These are phyloP conservation scores for Seriola quinqueradiata DNA, from an alignment of 2,113 vertebrate species.

Conservation along the genomic window DNA sequence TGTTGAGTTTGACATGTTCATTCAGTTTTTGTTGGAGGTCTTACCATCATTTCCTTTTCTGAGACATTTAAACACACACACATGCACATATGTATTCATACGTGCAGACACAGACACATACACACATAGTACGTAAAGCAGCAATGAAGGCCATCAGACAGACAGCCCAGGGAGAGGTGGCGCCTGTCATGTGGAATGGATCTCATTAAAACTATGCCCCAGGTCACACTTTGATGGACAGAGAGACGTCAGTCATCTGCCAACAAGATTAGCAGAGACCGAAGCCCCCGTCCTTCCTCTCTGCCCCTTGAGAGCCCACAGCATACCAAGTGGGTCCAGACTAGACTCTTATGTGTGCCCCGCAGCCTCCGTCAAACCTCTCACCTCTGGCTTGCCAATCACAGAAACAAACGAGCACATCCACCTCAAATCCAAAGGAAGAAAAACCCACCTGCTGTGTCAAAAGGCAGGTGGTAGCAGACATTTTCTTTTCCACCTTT, in stretches of 20 bases:
- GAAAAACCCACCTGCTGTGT: slow-evolving; percentile 64
- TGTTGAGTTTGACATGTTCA: slow-evolving; percentile 63
- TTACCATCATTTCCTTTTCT: slow-evolving; percentile 41
- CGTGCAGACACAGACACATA: slow-evolving; percentile 10
- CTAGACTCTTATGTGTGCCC: slow-evolving; percentile 48
- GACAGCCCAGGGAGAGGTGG: slow-evolving; percentile 80
- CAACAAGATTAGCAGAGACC: slow-evolving; percentile 76
- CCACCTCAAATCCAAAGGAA: slow-evolving; percentile 23
- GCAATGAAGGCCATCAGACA: slow-evolving; percentile 75
- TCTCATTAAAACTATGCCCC: slow-evolving; percentile 86
- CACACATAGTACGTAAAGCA: slow-evolving; percentile 58
- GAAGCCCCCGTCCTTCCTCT: slow-evolving; percentile 60
- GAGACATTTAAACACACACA: slow-evolving; percentile 24
- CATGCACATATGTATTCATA: background rate
- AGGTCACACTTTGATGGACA: slow-evolving; percentile 87
- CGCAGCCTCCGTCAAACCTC: slow-evolving; percentile 57
- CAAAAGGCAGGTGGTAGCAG: slow-evolving; percentile 45
- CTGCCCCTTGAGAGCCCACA: slow-evolving; percentile 68
- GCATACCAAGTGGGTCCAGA: slow-evolving; percentile 72
- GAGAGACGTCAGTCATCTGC: slow-evolving; percentile 83
- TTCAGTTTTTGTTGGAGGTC: slow-evolving; percentile 41
- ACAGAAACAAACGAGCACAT: slow-evolving; percentile 51
- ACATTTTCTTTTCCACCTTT: slow-evolving; percentile 45
- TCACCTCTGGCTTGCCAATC: slow-evolving; percentile 68
- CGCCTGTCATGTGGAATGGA: slow-evolving; percentile 83